Conservation (phyloP, 1,140 invertebrate genomes). For the Drosophila kurseongensis region DNA sequence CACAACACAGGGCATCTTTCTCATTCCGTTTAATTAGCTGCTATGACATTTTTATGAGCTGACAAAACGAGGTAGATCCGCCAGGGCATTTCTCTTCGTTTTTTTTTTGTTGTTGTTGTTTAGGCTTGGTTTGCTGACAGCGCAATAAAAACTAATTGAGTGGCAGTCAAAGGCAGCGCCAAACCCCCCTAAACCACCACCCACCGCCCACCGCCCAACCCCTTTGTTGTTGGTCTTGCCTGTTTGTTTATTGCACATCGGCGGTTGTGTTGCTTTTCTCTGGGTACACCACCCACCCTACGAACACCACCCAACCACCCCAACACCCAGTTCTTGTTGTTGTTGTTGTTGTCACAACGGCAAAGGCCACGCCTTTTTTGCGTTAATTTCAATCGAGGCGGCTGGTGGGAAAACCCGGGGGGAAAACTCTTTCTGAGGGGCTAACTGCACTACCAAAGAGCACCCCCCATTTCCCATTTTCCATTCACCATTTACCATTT, state of each 20-base stretch:
- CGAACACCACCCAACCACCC: background rate
- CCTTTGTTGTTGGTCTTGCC: conserved; percentile 44
- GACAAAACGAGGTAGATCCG: conserved; percentile 62
- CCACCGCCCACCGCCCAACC: conserved; percentile 7
- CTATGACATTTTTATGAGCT: conserved; percentile 78
- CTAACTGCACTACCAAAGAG: conserved; percentile 14
- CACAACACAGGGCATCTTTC: conserved; percentile 46
- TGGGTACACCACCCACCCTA: background rate
- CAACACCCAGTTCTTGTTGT: conserved; percentile 8
- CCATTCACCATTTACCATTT: conserved; percentile 15
- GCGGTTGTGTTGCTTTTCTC: conserved; percentile 40
- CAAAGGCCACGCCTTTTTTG: conserved; percentile 77
- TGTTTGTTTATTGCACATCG: conserved; percentile 76
- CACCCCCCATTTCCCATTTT: conserved; percentile 13
- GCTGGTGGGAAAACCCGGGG: conserved; percentile 10
- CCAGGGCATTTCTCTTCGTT: conserved; percentile 1
- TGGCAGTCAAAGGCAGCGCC: conserved; percentile 50
- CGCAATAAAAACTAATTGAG: conserved; percentile 81
- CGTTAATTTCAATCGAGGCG: conserved; percentile 73
- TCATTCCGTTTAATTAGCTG: conserved; percentile 56
- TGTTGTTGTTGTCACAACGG: conserved; percentile 62
- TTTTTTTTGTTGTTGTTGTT: conserved; percentile 11
- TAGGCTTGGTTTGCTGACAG: conserved; percentile 61
- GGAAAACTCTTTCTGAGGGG: conserved; percentile 13
- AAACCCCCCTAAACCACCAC: background rate